These are phyloP conservation scores for Sander lucioperca DNA, from an alignment of 2,113 vertebrate species.

Conservation along the genomic window DNA sequence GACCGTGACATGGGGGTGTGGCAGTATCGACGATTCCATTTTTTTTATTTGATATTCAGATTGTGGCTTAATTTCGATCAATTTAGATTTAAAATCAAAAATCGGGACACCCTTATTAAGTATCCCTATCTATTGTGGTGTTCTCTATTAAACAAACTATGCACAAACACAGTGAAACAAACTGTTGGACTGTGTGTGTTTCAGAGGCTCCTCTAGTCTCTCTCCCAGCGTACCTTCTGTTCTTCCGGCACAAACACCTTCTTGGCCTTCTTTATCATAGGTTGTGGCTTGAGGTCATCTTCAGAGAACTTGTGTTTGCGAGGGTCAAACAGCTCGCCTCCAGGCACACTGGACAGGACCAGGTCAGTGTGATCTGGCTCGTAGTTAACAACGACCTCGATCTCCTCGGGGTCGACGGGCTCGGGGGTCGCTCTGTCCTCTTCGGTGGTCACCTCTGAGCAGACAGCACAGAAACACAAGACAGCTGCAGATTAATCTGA, in stretches of 20 bases:
- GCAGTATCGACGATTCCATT: too few relatives aligned
- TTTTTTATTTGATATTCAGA: too few relatives aligned
- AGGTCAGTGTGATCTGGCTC: conserved; percentile 95
- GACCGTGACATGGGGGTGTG: too few relatives aligned
- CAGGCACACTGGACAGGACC: conserved; percentile 95
- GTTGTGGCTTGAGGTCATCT: conserved; percentile 97
- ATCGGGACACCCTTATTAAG: too few relatives aligned
- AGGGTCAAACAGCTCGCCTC: conserved; percentile 95
- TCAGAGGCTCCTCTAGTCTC: neutral
- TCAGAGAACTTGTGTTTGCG: conserved; percentile 96
- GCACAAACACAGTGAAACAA: neutral
- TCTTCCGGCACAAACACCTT: conserved; percentile 95
- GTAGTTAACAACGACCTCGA: conserved; percentile 94
- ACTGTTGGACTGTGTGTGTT: neutral
- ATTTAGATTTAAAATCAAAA: too few relatives aligned
- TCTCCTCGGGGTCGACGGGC: conserved; percentile 87
- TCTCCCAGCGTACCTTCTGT: conserved; percentile 89
- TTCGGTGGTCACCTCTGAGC: conserved; percentile 84
- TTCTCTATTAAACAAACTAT: neutral
- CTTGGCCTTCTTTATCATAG: conserved; percentile 99
- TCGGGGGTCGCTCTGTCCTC: conserved; percentile 86
- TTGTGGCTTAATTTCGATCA: too few relatives aligned
- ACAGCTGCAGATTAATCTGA: neutral
- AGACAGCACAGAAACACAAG: neutral
- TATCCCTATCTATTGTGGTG: too few relatives aligned